Percentiles rank a stretch among this genome's conserved stretches.
These are phyloP conservation scores for Acanthurus lineatus DNA, from an alignment of 2,797 vertebrate species.

Conservation along the genomic window DNA sequence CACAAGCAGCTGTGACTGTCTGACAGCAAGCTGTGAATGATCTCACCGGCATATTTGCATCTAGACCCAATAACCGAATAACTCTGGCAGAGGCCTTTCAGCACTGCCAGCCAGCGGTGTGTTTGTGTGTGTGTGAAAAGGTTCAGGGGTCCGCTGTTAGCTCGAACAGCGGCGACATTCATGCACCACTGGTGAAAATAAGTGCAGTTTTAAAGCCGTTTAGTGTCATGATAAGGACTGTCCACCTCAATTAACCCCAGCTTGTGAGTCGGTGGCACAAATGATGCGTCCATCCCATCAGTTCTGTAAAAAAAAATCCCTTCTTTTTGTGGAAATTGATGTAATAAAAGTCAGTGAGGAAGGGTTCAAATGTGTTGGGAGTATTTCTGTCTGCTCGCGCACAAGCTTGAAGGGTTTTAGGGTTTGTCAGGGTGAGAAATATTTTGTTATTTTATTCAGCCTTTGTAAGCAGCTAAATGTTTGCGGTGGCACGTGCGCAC, in stretches of 20 bases:
- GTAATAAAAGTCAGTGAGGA: slow-evolving; percentile 43
- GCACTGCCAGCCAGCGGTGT: slow-evolving; percentile 10
- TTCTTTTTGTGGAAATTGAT: slow-evolving; percentile 48
- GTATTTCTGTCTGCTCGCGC: not conserved
- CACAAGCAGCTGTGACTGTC: slow-evolving; percentile 60
- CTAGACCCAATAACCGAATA: slow-evolving; percentile 60
- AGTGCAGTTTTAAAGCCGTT: slow-evolving; percentile 70
- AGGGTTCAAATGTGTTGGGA: not conserved
- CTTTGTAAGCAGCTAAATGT: slow-evolving; percentile 18
- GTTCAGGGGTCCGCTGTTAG: not conserved
- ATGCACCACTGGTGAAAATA: slow-evolving; percentile 66
- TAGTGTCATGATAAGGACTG: slow-evolving; percentile 65
- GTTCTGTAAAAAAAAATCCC: slow-evolving; percentile 13
- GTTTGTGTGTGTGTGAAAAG: not conserved
- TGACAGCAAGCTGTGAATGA: slow-evolving; percentile 69
- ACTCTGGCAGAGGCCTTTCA: slow-evolving; percentile 40
- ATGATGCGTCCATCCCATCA: slow-evolving; percentile 31
- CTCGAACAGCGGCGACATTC: slow-evolving; percentile 69
- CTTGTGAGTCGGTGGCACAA: slow-evolving; percentile 40
- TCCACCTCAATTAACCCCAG: slow-evolving; percentile 70
- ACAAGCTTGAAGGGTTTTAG: slow-evolving; percentile 12
- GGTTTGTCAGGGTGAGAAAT: slow-evolving; percentile 39
- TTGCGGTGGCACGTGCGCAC: not conserved
- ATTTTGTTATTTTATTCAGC: slow-evolving; percentile 24
- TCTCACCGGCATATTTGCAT: slow-evolving; percentile 66